Conservation (phyloP, 2,113 vertebrate genomes). For the Notothenia coriiceps region DNA sequence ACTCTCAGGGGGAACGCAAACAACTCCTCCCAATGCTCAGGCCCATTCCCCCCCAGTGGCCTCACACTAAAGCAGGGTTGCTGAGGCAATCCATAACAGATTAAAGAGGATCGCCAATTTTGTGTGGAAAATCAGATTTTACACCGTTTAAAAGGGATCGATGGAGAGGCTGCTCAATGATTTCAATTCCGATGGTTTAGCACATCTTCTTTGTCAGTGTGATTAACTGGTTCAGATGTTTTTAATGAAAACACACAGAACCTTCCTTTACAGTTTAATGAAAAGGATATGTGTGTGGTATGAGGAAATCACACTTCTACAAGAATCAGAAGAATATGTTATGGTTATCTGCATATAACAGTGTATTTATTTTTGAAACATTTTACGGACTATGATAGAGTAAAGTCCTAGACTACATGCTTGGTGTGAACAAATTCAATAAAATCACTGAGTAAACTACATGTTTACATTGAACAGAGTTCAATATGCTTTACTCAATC, state of each 20-base stretch:
- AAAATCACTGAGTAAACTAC: no score
- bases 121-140: constrained; percentile 71
- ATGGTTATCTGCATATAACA: neutral
- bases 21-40: constrained; percentile 34
- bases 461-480: neutral
- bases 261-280: neutral
- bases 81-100: constrained; percentile 68
- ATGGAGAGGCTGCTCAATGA: constrained; percentile 52
- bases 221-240: constrained; percentile 14
- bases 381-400: neutral
- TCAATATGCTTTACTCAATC: neutral
- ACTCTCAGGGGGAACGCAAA: constrained; percentile 57
- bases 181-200: constrained; percentile 48
- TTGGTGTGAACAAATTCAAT: neutral
- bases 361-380: neutral
- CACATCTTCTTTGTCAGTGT: neutral
- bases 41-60: constrained; percentile 10
- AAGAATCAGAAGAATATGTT: neutral
- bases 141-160: constrained; percentile 61
- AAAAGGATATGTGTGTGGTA: neutral
- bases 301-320: neutral
- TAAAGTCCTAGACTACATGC: neutral
- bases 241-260: neutral
- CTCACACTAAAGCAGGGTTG: constrained; percentile 44
- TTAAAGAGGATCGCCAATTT: constrained; percentile 73